A percentile compares a stretch with the other conserved stretches of the same genome.
These are phyloP conservation scores for Rhyacophila evoluta DNA, from an alignment of 2,888 invertebrate genomes.

Conservation along the genomic window DNA sequence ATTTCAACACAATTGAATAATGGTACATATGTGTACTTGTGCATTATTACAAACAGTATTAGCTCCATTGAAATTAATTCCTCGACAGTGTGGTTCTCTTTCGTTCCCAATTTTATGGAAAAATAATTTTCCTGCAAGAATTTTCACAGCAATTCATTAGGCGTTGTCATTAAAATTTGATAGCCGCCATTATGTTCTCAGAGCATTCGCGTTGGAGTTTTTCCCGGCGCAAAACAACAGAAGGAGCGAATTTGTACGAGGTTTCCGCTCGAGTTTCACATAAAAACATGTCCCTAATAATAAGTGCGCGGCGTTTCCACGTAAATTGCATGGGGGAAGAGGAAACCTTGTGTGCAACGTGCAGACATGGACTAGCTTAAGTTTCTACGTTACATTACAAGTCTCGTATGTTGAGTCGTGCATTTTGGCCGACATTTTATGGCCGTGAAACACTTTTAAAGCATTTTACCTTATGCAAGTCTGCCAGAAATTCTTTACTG, in stretches of 20 bases:
- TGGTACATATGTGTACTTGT: no score
- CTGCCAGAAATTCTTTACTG: not conserved
- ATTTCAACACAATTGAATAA: no score
- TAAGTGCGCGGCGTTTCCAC: not conserved
- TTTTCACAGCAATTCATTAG: conserved; percentile 16
- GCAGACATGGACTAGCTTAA: conserved; percentile 4
- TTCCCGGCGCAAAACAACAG: not conserved
- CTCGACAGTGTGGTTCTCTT: no score
- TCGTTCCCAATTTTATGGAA: not conserved
- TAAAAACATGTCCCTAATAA: conserved; percentile 26
- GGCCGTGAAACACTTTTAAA: conserved; percentile 8
- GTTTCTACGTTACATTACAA: not conserved
- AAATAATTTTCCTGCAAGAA: conserved; percentile 27
- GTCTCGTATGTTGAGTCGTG: not conserved
- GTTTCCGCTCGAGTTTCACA: not conserved
- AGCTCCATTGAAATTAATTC: no score
- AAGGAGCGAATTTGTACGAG: conserved; percentile 26
- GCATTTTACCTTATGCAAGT: not conserved
- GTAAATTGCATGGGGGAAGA: conserved; percentile 1
- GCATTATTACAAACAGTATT: no score
- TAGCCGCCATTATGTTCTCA: conserved; percentile 28
- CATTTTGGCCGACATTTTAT: conserved; percentile 22
- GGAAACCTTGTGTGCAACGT: conserved; percentile 7
- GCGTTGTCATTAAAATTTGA: conserved; percentile 27
- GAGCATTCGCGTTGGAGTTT: not conserved